Evolutionary conservation across 2,797 vertebrate species (phyloP).

Genomic region (Harpagifer antarcticus): DNA sequence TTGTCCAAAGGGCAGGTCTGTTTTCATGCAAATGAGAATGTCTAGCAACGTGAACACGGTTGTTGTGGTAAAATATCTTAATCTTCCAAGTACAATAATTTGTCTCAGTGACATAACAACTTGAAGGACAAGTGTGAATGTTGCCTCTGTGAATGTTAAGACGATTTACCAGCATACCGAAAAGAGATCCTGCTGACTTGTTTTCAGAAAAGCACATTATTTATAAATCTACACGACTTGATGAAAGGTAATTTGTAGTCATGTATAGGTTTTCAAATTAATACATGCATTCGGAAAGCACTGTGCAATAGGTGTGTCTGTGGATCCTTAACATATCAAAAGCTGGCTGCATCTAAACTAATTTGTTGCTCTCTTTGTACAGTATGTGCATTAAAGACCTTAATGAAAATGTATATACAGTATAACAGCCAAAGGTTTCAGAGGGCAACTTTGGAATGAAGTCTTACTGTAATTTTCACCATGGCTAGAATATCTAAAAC

Average conservation of each 20-base stretch:
- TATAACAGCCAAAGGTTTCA: not conserved
- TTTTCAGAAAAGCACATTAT: not conserved
- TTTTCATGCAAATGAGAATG: conserved; percentile 30
- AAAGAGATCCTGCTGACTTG: conserved; percentile 1
- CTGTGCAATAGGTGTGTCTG: not conserved
- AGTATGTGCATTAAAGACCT: not conserved
- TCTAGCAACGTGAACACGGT: conserved; percentile 8
- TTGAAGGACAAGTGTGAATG: conserved; percentile 3
- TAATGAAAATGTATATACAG: not conserved
- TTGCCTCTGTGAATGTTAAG: not conserved
- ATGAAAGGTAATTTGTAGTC: not conserved
- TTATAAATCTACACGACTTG: not conserved
- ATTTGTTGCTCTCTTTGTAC: not conserved
- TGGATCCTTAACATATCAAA: not conserved
- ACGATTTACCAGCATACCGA: not conserved
- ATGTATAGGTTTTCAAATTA: too few relatives aligned
- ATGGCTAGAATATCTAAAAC: not conserved
- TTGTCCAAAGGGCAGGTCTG: conserved; percentile 37
- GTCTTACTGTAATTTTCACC: not conserved
- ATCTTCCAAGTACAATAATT: conserved; percentile 3
- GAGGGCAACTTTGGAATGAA: not conserved
- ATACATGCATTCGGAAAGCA: not conserved
- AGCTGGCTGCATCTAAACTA: not conserved
- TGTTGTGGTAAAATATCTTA: not conserved
- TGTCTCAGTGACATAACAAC: not conserved